Base-by-base conservation (phyloP, 2,888 invertebrate genomes). In the Alsophila aescularia region DNA sequence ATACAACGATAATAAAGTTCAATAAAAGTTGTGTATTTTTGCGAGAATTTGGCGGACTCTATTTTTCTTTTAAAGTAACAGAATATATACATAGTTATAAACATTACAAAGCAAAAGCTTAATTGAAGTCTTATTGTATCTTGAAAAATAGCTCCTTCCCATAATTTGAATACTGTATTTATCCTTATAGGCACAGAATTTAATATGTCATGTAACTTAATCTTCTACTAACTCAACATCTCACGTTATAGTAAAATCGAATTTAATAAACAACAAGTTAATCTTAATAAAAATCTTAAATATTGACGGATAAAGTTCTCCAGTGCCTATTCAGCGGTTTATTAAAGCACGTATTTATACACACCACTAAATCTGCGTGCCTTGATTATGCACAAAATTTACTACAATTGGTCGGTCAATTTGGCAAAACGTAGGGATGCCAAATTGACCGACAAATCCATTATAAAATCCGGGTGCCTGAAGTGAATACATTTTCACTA, bases 361-460 rank as follows among this genome's bases (percentile, higher is more conserved):
- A 64, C 55, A 51, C 58, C 62, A 68, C 63, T 62, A 67, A 75
- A 69, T 60, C 65, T 61, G 47, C 61, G 44, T 56, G 67, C 63
- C 58, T 69, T 77, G 70, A 79, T 83, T 78, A 80, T 74, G 69
- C 74, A 71, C 62, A 73, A 73, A 79, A 79, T 77, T 71, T 73
- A 63, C 72, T 73, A 72, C 70, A 72, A 80, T 73, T 77, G n/a
- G n/a, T n/a, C n/a, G n/a, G n/a, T n/a, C n/a, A n/a, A n/a, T n/a
- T n/a, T n/a, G n/a, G n/a, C n/a, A 79, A 77, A 83, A 77, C 75
- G 71, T 75, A 78, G 71, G 72, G 72, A 74, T 67, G 70, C 68
- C 73, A 83, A 84, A 85, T 83, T 83, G 85, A 82, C 84, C 82
- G 81, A 81, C 76, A 83, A 85, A 86, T 85, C 78, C 82, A 78